Evolutionary conservation across 2,888 invertebrate species (phyloP).

Genomic region (Thysanoteuthis rhombus): DNA sequence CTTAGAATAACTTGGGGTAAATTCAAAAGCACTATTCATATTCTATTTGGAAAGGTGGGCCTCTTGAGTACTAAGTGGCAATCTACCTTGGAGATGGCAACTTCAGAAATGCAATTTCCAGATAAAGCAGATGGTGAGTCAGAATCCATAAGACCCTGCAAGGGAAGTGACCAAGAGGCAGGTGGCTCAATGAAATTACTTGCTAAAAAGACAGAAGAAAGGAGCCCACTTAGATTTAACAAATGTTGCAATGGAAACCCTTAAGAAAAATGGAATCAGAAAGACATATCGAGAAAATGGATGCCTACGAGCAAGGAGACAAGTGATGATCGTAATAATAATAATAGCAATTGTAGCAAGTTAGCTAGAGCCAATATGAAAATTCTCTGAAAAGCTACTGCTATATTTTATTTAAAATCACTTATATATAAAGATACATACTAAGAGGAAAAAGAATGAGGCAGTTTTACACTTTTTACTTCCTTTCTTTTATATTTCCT

Average conservation of each 20-base stretch:
- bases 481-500: not conserved
- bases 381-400: not conserved
- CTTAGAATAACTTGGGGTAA: not conserved
- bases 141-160: not conserved
- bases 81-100: not conserved
- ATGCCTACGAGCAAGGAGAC: not conserved
- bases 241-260: not conserved
- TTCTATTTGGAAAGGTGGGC: not conserved
- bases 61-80: not conserved
- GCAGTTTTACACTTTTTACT: not conserved
- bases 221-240: not conserved
- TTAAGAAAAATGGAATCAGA: not conserved
- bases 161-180: not conserved
- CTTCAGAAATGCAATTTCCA: not conserved
- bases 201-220: not conserved
- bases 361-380: not conserved
- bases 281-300: not conserved
- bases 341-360: not conserved
- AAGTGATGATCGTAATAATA: not conserved
- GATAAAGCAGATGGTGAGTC: constrained; percentile 12
- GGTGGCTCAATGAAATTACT: not conserved
- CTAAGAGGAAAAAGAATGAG: not conserved
- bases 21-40: not conserved
- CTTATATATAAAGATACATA: not conserved
- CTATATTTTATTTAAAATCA: not conserved